Base-by-base conservation (phyloP, 2,113 vertebrate species). In the Labrus mixtus region DNA sequence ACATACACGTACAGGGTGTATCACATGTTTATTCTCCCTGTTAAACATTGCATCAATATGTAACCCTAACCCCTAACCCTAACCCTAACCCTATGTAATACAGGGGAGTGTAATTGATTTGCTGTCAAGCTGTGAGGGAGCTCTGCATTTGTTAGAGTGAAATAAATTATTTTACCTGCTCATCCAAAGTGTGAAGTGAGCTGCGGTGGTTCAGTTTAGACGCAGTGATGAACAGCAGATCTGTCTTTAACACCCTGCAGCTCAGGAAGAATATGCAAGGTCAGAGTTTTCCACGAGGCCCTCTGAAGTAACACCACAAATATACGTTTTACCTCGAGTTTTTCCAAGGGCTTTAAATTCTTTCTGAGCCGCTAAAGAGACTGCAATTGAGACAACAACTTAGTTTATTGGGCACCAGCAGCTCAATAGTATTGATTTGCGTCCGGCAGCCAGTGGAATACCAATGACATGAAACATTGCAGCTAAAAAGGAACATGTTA, bases 301-400 rank as follows among this genome's bases (percentile, higher is more conserved):
- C 19, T 13, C 53, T 51, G 17, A 68, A 19, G 74, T 22, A 54
- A 73, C 51, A 8, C 3, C 23, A 29, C 72, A 68, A 54, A 63
- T 13, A 61, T 53, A 78, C 56, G n/a, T 51, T 82, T 73, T 79
- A 73, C 56, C 60, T 59, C 19, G 6, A 61, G 61, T 78, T 75
- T 84, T 76, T 81, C 54, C 74, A 78, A 61, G 55, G 71, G 73
- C 63, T 76, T 84, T 76, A 71, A 76, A 82, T 72, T 86, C 76
- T 81, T 51, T 50, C 73, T 45, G 78, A 82, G 83, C 69, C 39
- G 68, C 83, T 92, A 92, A 93, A 89, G 89, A 92, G 81, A 87
- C 90, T 85, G 78, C 84, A 85, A 93, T 90, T 93, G 90, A 94
- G 93, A 93, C 93, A 92, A 91, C 93, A 93, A 87, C 87, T 91